Percentiles rank a stretch among this genome's conserved stretches.
These are phyloP conservation scores for Drosophila pallidifrons DNA, from an alignment of 1,140 invertebrate genomes.

Conservation along the genomic window DNA sequence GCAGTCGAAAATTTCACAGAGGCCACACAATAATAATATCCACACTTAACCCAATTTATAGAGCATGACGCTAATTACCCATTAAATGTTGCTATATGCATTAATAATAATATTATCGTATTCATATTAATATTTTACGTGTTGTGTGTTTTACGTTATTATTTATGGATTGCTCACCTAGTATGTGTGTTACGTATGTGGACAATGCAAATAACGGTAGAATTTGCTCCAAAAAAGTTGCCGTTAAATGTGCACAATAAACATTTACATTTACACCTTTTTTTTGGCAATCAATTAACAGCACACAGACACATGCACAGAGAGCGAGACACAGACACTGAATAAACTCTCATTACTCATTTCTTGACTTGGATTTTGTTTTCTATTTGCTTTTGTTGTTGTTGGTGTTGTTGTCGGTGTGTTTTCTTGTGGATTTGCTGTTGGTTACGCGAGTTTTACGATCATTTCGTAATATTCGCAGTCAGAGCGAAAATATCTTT, in stretches of 20 bases:
- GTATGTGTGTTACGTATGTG: neutral
- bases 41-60: conserved; percentile 76
- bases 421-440: conserved; percentile 21
- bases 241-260: conserved; percentile 64
- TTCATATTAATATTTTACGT: conserved; percentile 11
- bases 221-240: conserved; percentile 57
- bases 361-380: conserved; percentile 48
- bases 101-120: conserved; percentile 10
- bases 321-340: neutral
- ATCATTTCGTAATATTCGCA: conserved; percentile 71
- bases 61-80: conserved; percentile 78
- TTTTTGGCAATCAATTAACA: conserved; percentile 73
- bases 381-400: conserved; percentile 36
- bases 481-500: conserved; percentile 45
- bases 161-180: conserved; percentile 60
- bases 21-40: conserved; percentile 53
- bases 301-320: conserved; percentile 13
- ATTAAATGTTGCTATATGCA: conserved; percentile 52
- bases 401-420: conserved; percentile 25
- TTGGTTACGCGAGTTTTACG: conserved; percentile 49
- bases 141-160: conserved; percentile 39
- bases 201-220: conserved; percentile 41
- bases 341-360: conserved; percentile 56
- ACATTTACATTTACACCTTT: conserved; percentile 51
- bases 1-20: conserved; percentile 31